Percentiles rank a stretch among this genome's conserved stretches.
These are phyloP conservation scores for Petrocephalus microphthalmus DNA, from an alignment of 2,113 vertebrate genomes.

Conservation along the genomic window DNA sequence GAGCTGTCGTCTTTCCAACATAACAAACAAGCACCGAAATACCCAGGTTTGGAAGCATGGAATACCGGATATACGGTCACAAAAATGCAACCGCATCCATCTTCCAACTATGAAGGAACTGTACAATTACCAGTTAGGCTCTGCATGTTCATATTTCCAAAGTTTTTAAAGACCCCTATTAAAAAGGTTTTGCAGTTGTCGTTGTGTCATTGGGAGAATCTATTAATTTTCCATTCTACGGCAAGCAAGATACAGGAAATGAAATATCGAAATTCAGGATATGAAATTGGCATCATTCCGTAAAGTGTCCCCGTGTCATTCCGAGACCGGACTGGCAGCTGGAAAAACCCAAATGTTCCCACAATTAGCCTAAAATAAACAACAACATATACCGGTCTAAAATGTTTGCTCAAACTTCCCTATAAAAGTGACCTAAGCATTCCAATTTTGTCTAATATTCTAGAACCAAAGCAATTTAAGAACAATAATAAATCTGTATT, in stretches of 20 bases:
- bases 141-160: background rate
- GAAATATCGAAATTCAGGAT: background rate
- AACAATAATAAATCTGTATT: background rate
- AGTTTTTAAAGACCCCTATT: background rate
- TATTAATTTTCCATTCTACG: background rate
- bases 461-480: background rate
- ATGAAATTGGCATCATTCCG: background rate
- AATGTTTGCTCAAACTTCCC: background rate
- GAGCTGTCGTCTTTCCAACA: background rate
- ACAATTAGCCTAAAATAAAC: background rate
- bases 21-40: background rate
- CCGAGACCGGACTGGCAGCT: background rate
- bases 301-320: background rate
- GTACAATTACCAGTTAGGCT: background rate
- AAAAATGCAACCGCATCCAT: background rate
- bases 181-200: background rate
- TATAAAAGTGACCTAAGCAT: background rate
- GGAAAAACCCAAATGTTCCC: background rate
- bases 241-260: background rate
- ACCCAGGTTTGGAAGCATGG: background rate
- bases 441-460: background rate
- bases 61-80: background rate
- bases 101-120: background rate
- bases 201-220: background rate
- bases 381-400: background rate